Evolutionary conservation across 2,797 vertebrate species (phyloP).

Genomic region (Peromyscus aztecus): DNA sequence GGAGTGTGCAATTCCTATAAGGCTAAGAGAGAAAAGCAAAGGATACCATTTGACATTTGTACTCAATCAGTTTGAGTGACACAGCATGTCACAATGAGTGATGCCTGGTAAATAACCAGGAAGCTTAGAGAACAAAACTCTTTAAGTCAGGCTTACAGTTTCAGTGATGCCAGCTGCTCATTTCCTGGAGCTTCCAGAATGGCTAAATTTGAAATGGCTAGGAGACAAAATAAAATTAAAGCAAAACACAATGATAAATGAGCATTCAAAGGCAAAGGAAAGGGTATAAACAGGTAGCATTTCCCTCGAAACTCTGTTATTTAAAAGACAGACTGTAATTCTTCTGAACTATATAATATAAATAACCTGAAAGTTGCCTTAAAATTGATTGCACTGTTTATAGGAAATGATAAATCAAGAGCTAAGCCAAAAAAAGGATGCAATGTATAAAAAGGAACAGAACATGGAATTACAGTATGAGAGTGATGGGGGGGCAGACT

Average conservation of each 20-base stretch:
- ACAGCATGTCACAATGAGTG: background rate
- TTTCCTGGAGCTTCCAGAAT: constrained; percentile 56
- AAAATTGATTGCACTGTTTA: constrained; percentile 72
- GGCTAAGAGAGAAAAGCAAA: background rate
- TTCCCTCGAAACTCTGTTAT: constrained; percentile 61
- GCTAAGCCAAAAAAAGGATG: constrained; percentile 34
- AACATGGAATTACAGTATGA: constrained; percentile 25
- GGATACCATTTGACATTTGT: constrained; percentile 36
- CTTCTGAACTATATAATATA: constrained; percentile 58
- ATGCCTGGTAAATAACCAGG: constrained; percentile 15
- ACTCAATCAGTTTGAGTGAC: constrained; percentile 42
- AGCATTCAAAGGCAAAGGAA: constrained; percentile 68
- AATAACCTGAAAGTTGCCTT: constrained; percentile 63
- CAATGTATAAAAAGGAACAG: constrained; percentile 30
- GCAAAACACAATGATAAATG: constrained; percentile 65
- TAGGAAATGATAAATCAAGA: constrained; percentile 72
- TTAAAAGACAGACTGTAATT: constrained; percentile 65
- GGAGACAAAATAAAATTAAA: constrained; percentile 67
- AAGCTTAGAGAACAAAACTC: constrained; percentile 44
- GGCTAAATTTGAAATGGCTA: constrained; percentile 65
- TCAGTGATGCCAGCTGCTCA: constrained; percentile 65
- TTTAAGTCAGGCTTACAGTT: constrained; percentile 49
- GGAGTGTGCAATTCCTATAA: background rate
- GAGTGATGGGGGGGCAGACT: constrained; percentile 26
- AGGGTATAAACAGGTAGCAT: constrained; percentile 43